Conservation (phyloP, 2,113 vertebrate genomes). For the Pogona vitticeps region DNA sequence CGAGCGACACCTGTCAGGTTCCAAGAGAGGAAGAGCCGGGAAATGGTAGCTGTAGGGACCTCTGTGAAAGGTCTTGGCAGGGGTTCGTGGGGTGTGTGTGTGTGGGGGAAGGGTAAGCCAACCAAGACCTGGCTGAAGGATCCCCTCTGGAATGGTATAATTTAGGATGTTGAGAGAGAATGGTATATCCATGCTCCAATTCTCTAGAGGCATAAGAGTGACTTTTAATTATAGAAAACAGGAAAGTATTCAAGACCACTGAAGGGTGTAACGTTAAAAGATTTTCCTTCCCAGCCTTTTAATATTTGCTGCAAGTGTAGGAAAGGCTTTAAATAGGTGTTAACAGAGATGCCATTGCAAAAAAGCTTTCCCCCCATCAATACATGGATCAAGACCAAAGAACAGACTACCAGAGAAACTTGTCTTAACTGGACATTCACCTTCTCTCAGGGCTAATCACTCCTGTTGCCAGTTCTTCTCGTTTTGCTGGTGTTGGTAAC, state of each 20-base stretch:
- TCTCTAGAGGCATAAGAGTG: background rate
- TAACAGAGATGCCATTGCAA: conserved; percentile 4
- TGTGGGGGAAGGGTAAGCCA: background rate
- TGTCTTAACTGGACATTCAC: conserved; percentile 71
- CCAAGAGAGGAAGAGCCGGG: background rate
- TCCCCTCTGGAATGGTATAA: conserved; percentile 1
- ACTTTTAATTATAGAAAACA: conserved; percentile 26
- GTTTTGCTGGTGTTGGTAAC: conserved; percentile 52
- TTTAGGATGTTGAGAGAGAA: conserved; percentile 32
- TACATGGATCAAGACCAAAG: conserved; percentile 29
- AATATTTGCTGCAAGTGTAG: conserved; percentile 10
- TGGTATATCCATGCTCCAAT: background rate
- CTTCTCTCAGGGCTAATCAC: conserved; percentile 86
- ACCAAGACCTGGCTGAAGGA: background rate
- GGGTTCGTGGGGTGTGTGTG: background rate
- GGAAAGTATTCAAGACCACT: conserved; percentile 19
- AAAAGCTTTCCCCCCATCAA: conserved; percentile 2
- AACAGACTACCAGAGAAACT: background rate
- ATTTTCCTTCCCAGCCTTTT: conserved; percentile 5
- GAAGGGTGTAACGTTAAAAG: conserved; percentile 31
- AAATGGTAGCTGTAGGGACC: background rate
- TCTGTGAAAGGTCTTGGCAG: background rate
- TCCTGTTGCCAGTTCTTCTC: conserved; percentile 67
- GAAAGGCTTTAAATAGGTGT: conserved; percentile 34
- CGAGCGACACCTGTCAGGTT: conserved; percentile 80